Conservation (phyloP, 2,797 vertebrate species). For the Labroides dimidiatus region DNA sequence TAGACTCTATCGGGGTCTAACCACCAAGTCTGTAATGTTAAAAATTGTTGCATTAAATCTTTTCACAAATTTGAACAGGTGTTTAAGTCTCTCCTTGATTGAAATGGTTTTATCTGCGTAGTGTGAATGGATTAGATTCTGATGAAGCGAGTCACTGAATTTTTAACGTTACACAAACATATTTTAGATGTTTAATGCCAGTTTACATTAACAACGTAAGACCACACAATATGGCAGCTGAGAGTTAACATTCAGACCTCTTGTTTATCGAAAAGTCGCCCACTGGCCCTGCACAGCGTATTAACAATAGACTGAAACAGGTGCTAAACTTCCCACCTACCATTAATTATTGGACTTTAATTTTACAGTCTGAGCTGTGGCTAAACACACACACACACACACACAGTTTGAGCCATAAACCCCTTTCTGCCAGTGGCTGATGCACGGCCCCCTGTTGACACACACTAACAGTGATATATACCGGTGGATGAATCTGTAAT, state of each 20-base stretch:
- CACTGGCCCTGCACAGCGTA: conserved; percentile 43
- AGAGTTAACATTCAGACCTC: conserved; percentile 24
- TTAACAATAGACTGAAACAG: conserved; percentile 78
- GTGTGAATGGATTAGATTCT: not conserved
- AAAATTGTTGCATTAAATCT: too few species aligned
- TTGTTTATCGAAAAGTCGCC: conserved; percentile 59
- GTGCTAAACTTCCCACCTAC: conserved; percentile 81
- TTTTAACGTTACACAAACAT: not conserved
- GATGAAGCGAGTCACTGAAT: not conserved
- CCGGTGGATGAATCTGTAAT: conserved; percentile 93
- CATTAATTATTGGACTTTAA: conserved; percentile 85
- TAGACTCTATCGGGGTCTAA: too few species aligned
- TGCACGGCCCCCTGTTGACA: conserved; percentile 90
- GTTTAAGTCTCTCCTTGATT: too few species aligned
- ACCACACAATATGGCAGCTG: not conserved
- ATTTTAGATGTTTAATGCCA: not conserved
- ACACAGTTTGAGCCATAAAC: conserved; percentile 87
- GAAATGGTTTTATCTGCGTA: not conserved
- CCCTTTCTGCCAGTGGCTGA: conserved; percentile 85
- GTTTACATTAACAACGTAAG: conserved; percentile 1
- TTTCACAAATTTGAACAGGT: too few species aligned
- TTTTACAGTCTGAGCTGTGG: conserved; percentile 64
- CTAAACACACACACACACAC: conserved; percentile 64
- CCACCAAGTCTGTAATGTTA: too few species aligned
- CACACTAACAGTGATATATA: conserved; percentile 94